Evolutionary conservation across 2,113 vertebrate genomes (phyloP).

Genomic region (Brachyhypopomus occidentalis): DNA sequence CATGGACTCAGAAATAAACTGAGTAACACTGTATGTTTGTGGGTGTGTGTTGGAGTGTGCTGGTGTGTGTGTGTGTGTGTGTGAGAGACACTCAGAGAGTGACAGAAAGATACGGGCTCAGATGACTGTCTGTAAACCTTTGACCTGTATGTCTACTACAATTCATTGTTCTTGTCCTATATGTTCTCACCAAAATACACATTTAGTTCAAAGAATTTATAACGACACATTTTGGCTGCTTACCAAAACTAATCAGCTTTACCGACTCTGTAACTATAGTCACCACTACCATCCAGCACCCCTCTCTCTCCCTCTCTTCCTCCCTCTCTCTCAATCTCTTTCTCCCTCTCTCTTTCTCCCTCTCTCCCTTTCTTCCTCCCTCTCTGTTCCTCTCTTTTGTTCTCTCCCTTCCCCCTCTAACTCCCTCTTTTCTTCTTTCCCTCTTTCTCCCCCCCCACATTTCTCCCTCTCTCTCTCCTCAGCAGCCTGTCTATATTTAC

Average conservation of each 20-base stretch:
- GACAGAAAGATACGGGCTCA: background rate
- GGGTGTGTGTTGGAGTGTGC: background rate
- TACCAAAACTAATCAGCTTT: conserved; percentile 7
- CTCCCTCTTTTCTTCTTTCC: no score
- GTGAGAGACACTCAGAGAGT: background rate
- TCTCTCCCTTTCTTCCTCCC: background rate
- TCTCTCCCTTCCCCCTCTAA: background rate
- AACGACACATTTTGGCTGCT: no score
- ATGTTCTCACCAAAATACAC: no score
- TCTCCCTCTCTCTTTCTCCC: background rate
- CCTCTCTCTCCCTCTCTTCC: no score
- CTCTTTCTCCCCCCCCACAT: no score
- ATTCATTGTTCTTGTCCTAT: background rate
- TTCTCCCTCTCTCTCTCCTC: background rate
- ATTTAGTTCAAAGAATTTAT: no score
- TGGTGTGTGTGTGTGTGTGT: background rate
- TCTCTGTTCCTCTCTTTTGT: background rate
- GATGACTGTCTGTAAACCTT: conserved; percentile 2
- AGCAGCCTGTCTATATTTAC: conserved; percentile 22
- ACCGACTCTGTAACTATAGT: conserved; percentile 15
- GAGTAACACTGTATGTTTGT: background rate
- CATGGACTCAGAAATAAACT: conserved; percentile 7
- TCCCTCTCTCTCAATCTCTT: background rate
- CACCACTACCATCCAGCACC: background rate
- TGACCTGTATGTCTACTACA: conserved; percentile 14